Evolutionary conservation across 2,888 invertebrate species (phyloP).

Genomic region (Plagodis dolabraria): DNA sequence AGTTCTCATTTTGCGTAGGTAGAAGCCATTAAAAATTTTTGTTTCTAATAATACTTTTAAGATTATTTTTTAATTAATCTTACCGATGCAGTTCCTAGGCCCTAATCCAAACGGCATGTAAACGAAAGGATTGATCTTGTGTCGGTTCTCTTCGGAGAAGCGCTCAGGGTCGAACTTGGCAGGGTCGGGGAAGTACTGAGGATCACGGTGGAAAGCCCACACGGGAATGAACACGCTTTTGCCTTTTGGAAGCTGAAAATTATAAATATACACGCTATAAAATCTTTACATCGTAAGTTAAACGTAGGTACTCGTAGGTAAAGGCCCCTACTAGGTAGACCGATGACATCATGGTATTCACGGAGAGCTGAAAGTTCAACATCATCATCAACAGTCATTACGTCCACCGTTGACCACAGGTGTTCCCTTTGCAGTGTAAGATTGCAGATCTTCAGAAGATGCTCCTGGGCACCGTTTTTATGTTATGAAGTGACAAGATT

Average conservation of each 20-base stretch:
- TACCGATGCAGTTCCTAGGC: conserved; percentile 66
- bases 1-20: too few species aligned
- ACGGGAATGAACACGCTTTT: conserved; percentile 62
- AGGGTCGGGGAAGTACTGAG: conserved; percentile 55
- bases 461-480: too few species aligned
- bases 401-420: background rate
- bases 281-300: too few species aligned
- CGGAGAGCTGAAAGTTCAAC: background rate
- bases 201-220: conserved; percentile 56
- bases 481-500: too few species aligned
- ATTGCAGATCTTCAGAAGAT: too few species aligned
- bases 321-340: too few species aligned
- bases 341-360: too few species aligned
- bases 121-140: conserved; percentile 50
- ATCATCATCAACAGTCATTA: background rate
- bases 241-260: conserved; percentile 58
- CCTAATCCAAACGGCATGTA: conserved; percentile 64
- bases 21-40: too few species aligned
- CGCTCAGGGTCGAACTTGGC: conserved; percentile 63
- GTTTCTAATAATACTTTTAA: too few species aligned
- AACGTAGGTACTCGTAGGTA: too few species aligned
- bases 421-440: too few species aligned
- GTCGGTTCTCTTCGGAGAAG: conserved; percentile 58
- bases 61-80: conserved; percentile 14
- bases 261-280: background rate